Evolutionary conservation across 2,888 invertebrate species (phyloP).

Genomic region (Mesorhabditis spiculigera): DNA sequence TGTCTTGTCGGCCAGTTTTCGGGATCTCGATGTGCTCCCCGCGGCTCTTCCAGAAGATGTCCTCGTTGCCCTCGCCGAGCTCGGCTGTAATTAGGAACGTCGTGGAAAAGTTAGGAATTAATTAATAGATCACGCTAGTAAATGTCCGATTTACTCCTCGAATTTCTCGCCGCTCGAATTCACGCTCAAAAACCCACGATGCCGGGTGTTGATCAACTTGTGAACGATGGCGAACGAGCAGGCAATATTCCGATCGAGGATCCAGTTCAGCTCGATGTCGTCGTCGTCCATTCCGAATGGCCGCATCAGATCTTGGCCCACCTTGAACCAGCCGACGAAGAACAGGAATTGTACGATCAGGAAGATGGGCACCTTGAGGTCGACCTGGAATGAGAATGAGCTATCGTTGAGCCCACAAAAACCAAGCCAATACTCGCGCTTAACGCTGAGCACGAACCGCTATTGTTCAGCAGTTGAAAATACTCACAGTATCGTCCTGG

Average conservation of each 20-base stretch:
- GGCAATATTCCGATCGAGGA: constrained; percentile 37
- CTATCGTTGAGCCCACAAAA: background rate
- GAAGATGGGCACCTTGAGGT: constrained; percentile 35
- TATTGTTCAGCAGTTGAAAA: too few relatives aligned
- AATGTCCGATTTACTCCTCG: background rate
- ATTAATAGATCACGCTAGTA: too few relatives aligned
- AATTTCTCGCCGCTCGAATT: background rate
- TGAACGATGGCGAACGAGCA: constrained; percentile 39
- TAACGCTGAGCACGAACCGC: too few relatives aligned
- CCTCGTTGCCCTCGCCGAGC: constrained; percentile 24
- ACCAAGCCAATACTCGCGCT: too few relatives aligned
- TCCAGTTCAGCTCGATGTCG: constrained; percentile 39
- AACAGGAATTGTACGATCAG: constrained; percentile 43
- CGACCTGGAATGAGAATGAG: constrained; percentile 17
- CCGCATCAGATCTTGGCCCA: constrained; percentile 32
- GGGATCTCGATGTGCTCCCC: constrained; percentile 19
- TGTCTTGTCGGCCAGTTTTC: constrained; percentile 22
- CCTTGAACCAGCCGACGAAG: constrained; percentile 42
- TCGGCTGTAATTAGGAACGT: background rate
- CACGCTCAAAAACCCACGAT: constrained; percentile 21
- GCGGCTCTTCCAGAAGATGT: constrained; percentile 27
- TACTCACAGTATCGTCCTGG: background rate
- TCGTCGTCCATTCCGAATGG: constrained; percentile 46
- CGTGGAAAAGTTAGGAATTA: too few relatives aligned
- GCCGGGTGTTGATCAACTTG: constrained; percentile 22